Evolutionary conservation across 37 sponge, comb jelly and placozoan species (phyloP).

Genomic region (Ianthella basta): DNA sequence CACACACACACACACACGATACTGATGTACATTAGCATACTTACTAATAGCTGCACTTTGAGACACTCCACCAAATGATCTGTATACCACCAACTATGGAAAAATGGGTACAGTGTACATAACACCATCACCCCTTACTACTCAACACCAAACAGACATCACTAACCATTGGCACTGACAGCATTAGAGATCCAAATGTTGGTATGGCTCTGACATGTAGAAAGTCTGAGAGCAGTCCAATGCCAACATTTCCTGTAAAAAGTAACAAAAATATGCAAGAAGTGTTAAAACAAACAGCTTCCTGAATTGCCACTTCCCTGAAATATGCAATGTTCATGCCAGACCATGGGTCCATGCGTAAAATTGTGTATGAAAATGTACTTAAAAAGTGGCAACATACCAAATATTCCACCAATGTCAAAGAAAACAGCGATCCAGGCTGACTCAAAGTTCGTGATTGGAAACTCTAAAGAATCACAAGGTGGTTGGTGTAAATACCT

Average conservation of each 20-base stretch:
- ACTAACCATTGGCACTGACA: conserved; percentile 74
- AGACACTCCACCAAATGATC: background rate
- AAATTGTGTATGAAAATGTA: background rate
- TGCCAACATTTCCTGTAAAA: conserved; percentile 53
- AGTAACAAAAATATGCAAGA: background rate
- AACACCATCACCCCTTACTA: background rate
- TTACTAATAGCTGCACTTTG: background rate
- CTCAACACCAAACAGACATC: background rate
- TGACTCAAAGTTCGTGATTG: conserved; percentile 26
- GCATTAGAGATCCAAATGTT: conserved; percentile 45
- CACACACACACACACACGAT: background rate
- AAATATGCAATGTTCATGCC: background rate
- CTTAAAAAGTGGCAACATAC: conserved; percentile 7
- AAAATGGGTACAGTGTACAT: background rate
- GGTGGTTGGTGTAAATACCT: too few species aligned
- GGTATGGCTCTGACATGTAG: conserved; percentile 60
- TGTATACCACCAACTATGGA: background rate
- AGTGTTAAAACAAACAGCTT: too few species aligned
- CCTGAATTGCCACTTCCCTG: too few species aligned
- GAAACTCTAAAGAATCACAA: background rate
- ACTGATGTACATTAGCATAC: too few species aligned
- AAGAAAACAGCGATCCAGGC: conserved; percentile 74
- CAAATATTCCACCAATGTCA: conserved; percentile 88
- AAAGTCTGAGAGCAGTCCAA: conserved; percentile 74
- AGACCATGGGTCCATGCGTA: too few species aligned